Conservation (phyloP, 1,140 invertebrate species). For the Papilio polytes region DNA sequence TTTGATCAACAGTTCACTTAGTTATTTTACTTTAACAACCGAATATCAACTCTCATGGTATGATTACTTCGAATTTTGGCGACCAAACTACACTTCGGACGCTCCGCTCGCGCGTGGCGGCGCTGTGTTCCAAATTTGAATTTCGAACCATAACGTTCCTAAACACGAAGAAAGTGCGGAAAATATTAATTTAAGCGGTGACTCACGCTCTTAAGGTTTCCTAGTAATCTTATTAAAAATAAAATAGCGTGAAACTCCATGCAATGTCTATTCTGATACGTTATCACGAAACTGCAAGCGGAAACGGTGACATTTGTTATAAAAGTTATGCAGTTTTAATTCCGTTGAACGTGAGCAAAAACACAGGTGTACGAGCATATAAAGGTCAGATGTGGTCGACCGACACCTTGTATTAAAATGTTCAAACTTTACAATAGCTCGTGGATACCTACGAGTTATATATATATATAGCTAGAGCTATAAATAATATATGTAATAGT, state of each 20-base stretch:
- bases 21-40: too few relatives aligned
- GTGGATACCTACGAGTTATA: not conserved
- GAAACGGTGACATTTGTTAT: constrained; percentile 41
- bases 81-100: too few relatives aligned
- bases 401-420: not conserved
- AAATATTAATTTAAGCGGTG: too few relatives aligned
- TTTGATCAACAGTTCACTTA: too few relatives aligned
- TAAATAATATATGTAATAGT: too few relatives aligned
- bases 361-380: constrained; percentile 8
- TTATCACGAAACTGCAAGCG: constrained; percentile 34
- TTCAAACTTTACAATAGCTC: not conserved
- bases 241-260: constrained; percentile 24
- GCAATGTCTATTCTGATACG: constrained; percentile 14
- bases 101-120: too few relatives aligned
- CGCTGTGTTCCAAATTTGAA: too few relatives aligned
- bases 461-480: too few relatives aligned
- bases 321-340: constrained; percentile 37
- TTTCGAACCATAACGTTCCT: too few relatives aligned
- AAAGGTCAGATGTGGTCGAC: constrained; percentile 40
- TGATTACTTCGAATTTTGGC: too few relatives aligned
- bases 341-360: constrained; percentile 37
- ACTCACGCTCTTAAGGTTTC: not conserved
- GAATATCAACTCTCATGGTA: too few relatives aligned
- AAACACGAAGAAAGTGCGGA: too few relatives aligned
- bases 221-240: not conserved